Percentiles rank a stretch among this genome's conserved stretches.
Conservation (phyloP, 2,888 invertebrate genomes). For the Neoscelio sp. region DNA sequence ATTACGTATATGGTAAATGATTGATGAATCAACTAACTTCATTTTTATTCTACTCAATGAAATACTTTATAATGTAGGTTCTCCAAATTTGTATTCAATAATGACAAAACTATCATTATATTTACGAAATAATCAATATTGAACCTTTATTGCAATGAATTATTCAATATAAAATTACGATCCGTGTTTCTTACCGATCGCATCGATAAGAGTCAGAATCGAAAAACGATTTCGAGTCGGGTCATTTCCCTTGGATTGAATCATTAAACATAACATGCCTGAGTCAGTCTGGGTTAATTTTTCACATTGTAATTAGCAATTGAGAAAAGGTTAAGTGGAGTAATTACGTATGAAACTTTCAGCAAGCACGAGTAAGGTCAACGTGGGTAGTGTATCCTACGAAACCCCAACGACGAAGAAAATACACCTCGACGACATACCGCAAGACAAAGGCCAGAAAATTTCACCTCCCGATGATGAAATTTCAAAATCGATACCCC, state of each 20-base stretch:
- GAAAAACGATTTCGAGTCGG: background rate
- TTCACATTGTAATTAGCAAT: slow-evolving; percentile 40
- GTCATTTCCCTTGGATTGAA: slow-evolving; percentile 11
- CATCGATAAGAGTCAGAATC: background rate
- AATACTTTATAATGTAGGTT: no score
- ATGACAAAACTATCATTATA: no score
- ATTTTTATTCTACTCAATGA: no score
- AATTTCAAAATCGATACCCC: background rate
- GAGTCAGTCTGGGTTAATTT: slow-evolving; percentile 10
- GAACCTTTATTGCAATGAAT: no score
- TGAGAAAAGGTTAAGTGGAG: slow-evolving; percentile 54
- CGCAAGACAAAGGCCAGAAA: slow-evolving; percentile 3
- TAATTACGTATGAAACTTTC: slow-evolving; percentile 57
- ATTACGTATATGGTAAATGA: no score
- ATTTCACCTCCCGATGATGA: background rate
- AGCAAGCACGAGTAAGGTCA: slow-evolving; percentile 35
- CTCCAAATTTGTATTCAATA: no score
- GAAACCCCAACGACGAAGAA: slow-evolving; percentile 24
- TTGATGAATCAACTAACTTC: no score
- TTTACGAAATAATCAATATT: no score
- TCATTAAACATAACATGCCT: slow-evolving; percentile 18
- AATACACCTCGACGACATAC: background rate
- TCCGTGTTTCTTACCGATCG: no score
- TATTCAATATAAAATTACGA: no score
- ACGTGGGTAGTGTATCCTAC: slow-evolving; percentile 32